Conservation (phyloP, 2,888 invertebrate species). For the Scrobipalpa costella region DNA sequence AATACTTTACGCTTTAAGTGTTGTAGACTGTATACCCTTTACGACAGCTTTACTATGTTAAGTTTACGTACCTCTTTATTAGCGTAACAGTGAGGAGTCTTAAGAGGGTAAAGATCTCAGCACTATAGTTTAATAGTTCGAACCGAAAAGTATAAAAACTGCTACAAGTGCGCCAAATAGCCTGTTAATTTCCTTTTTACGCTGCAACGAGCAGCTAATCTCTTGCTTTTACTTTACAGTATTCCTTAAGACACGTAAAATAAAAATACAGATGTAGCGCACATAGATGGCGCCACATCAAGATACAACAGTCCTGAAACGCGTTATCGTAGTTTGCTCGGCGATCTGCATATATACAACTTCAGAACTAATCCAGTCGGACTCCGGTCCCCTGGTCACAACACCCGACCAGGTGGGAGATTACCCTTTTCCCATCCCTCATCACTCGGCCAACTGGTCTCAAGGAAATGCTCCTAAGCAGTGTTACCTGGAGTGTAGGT, state of each 20-base stretch:
- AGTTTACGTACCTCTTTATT: constrained; percentile 21
- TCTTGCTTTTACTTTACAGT: not conserved
- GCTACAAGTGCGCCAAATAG: not conserved
- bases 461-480: no score
- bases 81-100: constrained; percentile 7
- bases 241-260: not conserved
- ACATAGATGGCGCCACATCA: no score
- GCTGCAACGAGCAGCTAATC: not conserved
- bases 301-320: no score
- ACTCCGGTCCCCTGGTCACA: no score
- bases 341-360: no score
- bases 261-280: no score
- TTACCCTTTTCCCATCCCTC: no score
- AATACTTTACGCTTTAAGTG: not conserved
- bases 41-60: constrained; percentile 24
- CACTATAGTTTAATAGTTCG: constrained; percentile 4
- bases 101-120: constrained; percentile 2
- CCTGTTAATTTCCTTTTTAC: not conserved
- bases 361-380: no score
- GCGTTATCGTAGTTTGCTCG: no score
- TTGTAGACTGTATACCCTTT: not conserved
- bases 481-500: no score
- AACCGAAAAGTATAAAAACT: not conserved
- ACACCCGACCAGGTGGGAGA: no score
- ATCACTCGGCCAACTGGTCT: no score